Percentiles rank a stretch among this genome's conserved stretches.
Conservation (phyloP, 2,113 vertebrate genomes). For the Colistium nudipinnis region DNA sequence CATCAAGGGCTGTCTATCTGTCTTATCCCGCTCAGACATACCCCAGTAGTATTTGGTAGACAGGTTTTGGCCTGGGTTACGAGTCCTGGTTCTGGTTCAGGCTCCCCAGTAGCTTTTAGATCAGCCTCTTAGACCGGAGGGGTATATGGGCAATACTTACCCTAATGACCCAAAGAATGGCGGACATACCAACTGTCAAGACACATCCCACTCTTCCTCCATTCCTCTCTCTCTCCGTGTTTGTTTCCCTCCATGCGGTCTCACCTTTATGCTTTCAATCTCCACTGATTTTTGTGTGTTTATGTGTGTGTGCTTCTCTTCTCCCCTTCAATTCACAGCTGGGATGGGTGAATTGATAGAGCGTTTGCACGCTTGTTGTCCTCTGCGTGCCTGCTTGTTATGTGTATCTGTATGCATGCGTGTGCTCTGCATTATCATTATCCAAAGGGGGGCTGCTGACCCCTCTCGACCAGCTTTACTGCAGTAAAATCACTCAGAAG, state of each 20-base stretch:
- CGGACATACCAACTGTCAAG: conserved; percentile 76
- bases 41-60: conserved; percentile 19
- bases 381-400: conserved; percentile 9
- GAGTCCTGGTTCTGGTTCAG: conserved; percentile 54
- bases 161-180: conserved; percentile 64
- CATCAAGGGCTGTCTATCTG: conserved; percentile 1
- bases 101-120: conserved; percentile 39
- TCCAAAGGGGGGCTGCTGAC: conserved; percentile 56
- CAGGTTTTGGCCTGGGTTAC: conserved; percentile 47
- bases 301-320: background rate
- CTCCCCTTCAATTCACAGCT: conserved; percentile 33
- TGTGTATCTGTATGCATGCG: conserved; percentile 5
- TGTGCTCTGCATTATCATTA: conserved; percentile 71
- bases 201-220: conserved; percentile 51
- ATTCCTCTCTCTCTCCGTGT: conserved; percentile 27
- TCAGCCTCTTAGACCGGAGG: conserved; percentile 25
- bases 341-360: conserved; percentile 4
- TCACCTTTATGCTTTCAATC: conserved; percentile 5
- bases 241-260: conserved; percentile 54
- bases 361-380: conserved; percentile 16
- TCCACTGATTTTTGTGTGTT: conserved; percentile 6
- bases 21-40: background rate
- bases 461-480: conserved; percentile 50
- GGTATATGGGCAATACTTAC: conserved; percentile 38
- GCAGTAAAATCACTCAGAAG: conserved; percentile 55